Percentiles rank a stretch among this genome's conserved stretches.
Evolutionary conservation across 1,140 invertebrate genomes (phyloP).

Genomic region (Drosophila ercepeae): DNA sequence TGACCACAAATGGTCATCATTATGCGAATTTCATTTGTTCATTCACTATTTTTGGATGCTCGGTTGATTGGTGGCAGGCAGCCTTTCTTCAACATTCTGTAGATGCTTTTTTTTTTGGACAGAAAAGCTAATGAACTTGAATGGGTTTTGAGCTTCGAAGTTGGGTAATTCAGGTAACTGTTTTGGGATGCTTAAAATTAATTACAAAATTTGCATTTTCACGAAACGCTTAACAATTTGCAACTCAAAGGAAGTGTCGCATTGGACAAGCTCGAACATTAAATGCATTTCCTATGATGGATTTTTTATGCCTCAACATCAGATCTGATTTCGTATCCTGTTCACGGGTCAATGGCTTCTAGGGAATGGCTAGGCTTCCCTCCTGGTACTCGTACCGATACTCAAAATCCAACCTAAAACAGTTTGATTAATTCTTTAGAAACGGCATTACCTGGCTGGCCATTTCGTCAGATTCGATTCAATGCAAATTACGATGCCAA

Average conservation of each 20-base stretch:
- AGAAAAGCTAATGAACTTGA: slow-evolving; percentile 52
- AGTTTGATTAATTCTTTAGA: slow-evolving; percentile 43
- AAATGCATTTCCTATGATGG: no score
- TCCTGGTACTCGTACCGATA: not conserved
- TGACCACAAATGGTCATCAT: slow-evolving; percentile 64
- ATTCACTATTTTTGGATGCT: slow-evolving; percentile 39
- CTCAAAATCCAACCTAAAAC: not conserved
- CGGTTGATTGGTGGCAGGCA: slow-evolving; percentile 13
- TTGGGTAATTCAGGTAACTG: slow-evolving; percentile 29
- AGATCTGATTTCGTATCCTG: slow-evolving; percentile 4
- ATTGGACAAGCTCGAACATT: no score
- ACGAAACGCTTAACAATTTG: no score
- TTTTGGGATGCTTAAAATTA: slow-evolving; percentile 13
- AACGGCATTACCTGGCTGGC: slow-evolving; percentile 39
- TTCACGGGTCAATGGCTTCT: slow-evolving; percentile 38
- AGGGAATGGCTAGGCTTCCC: no score
- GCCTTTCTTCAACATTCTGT: slow-evolving; percentile 23
- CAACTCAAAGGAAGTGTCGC: no score
- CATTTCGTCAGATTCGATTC: slow-evolving; percentile 55
- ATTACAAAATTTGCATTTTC: slow-evolving; percentile 20
- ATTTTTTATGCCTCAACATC: no score
- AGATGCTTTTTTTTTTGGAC: slow-evolving; percentile 7
- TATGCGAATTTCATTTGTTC: slow-evolving; percentile 55
- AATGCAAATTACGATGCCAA: slow-evolving; percentile 51
- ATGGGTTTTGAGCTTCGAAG: slow-evolving; percentile 3